These are phyloP conservation scores for Galerucella calmariensis DNA, from an alignment of 2,888 invertebrate species.

Conservation along the genomic window DNA sequence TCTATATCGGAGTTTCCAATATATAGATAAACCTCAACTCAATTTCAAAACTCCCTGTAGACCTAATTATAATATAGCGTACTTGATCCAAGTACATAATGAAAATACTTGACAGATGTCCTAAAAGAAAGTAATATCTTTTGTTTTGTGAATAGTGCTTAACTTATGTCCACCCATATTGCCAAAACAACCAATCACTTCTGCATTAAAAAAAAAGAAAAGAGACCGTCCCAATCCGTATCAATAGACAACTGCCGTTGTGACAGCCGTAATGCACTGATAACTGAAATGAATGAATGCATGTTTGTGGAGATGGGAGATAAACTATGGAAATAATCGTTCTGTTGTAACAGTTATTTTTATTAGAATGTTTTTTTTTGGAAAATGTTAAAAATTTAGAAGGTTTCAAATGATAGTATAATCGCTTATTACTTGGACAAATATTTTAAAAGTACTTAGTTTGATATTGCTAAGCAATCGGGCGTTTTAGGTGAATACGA, in stretches of 20 bases:
- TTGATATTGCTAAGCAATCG: no score
- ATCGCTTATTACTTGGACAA: no score
- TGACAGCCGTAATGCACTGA: constrained; percentile 44
- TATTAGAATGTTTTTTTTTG: neutral
- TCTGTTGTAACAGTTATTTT: neutral
- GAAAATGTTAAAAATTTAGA: no score
- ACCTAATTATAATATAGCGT: no score
- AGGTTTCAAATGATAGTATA: no score
- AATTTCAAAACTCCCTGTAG: no score
- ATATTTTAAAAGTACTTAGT: no score
- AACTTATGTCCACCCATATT: constrained; percentile 31
- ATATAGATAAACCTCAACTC: no score
- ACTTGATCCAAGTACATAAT: neutral
- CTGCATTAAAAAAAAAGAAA: constrained; percentile 17
- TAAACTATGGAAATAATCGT: neutral
- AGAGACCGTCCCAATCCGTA: neutral
- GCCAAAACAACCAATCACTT: constrained; percentile 39
- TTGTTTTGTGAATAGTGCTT: constrained; percentile 19
- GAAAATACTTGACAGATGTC: constrained; percentile 3
- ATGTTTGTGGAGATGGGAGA: neutral
- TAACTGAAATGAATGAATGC: constrained; percentile 42
- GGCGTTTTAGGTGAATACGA: no score
- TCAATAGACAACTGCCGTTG: constrained; percentile 32
- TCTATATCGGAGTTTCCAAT: no score
- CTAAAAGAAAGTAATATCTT: neutral